phyloP scores from a whole-genome alignment of 2,888 invertebrate genomes.

The Autographa gamma region DNA sequence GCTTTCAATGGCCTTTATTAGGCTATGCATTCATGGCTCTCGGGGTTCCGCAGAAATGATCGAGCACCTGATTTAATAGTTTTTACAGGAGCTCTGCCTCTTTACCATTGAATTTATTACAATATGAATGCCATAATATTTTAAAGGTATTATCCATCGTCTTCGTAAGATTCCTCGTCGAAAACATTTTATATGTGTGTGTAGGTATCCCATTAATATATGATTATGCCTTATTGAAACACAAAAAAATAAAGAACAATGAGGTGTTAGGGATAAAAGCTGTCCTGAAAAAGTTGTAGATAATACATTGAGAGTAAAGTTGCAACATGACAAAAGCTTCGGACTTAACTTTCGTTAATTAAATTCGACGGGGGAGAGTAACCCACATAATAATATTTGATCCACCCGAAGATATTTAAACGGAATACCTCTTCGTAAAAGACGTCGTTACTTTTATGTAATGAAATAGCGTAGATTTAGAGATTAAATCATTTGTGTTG shows the following conservation, averaged over 20 bases:
- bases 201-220: background rate
- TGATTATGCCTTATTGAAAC: background rate
- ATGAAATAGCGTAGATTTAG: conserved; percentile 1
- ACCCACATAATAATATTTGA: conserved; percentile 4
- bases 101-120: background rate
- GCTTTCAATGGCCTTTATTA: conserved; percentile 85
- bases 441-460: conserved; percentile 4
- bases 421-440: background rate
- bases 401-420: background rate
- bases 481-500: background rate
- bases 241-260: background rate
- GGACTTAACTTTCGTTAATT: conserved; percentile 8
- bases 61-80: conserved; percentile 48
- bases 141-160: conserved; percentile 6
- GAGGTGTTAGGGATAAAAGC: background rate
- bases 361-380: background rate
- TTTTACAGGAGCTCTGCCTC: conserved; percentile 16
- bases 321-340: conserved; percentile 2
- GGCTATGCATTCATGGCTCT: conserved; percentile 80
- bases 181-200: background rate
- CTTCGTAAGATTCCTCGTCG: background rate
- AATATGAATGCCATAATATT: background rate
- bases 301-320: conserved; percentile 3
- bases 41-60: conserved; percentile 71
- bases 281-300: conserved; percentile 5